phyloP scores from a whole-genome alignment of 2,888 invertebrate species.

The Pollenia griseotomentosa region DNA sequence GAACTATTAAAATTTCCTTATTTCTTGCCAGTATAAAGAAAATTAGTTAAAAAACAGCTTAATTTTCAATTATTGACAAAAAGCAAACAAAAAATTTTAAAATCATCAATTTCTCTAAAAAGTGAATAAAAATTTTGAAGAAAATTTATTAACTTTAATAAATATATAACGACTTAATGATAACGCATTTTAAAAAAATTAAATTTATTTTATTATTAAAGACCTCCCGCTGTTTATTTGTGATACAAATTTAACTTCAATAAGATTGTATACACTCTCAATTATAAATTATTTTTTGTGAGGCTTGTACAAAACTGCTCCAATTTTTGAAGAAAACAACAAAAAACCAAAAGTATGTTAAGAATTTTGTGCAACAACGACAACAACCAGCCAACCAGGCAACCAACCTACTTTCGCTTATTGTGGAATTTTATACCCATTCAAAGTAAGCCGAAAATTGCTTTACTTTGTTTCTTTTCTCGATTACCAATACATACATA shows the following conservation, averaged over 20 bases:
- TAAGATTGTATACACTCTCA: background rate
- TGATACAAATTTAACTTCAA: background rate
- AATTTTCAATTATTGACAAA: too few species aligned
- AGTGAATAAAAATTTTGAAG: too few species aligned
- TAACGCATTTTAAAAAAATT: too few species aligned
- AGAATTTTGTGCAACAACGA: constrained; percentile 16
- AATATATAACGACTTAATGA: too few species aligned
- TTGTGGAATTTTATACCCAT: constrained; percentile 25
- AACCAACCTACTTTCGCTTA: constrained; percentile 48
- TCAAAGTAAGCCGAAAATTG: constrained; percentile 33
- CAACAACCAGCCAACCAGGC: constrained; percentile 6
- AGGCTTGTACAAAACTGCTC: background rate
- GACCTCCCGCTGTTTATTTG: background rate
- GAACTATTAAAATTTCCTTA: too few species aligned
- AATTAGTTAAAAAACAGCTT: too few species aligned
- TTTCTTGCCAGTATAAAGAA: too few species aligned
- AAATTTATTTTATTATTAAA: background rate
- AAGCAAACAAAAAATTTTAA: too few species aligned
- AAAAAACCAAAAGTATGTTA: constrained; percentile 22
- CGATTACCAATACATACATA: too few species aligned
- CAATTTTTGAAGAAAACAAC: background rate
- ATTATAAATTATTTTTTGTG: background rate
- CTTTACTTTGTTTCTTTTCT: constrained; percentile 10
- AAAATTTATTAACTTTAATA: too few species aligned
- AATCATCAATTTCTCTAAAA: too few species aligned